Conservation (phyloP, 1,140 invertebrate genomes). For the Goniozus legneri region DNA sequence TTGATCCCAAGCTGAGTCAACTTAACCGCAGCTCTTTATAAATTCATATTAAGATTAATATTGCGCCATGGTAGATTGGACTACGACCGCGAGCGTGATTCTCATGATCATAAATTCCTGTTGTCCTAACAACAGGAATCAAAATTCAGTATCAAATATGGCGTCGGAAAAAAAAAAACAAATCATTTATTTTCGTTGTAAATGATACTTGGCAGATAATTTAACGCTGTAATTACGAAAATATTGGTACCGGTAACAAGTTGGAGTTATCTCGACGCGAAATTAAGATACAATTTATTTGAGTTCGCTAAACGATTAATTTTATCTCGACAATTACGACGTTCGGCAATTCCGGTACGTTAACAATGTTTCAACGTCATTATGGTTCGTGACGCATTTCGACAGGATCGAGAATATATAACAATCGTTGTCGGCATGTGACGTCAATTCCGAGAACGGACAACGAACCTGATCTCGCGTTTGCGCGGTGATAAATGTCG, state of each 20-base stretch:
- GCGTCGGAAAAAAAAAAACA: neutral
- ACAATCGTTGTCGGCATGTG: slow-evolving; percentile 20
- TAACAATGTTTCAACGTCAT: slow-evolving; percentile 12
- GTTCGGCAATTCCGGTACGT: neutral
- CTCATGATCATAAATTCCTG: slow-evolving; percentile 21
- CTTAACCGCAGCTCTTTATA: slow-evolving; percentile 17
- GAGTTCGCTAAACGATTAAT: too few species aligned
- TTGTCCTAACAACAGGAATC: slow-evolving; percentile 18
- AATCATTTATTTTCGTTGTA: neutral
- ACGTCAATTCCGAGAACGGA: slow-evolving; percentile 23
- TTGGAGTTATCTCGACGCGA: neutral
- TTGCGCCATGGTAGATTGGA: slow-evolving; percentile 19
- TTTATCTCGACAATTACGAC: too few species aligned
- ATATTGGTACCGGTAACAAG: neutral
- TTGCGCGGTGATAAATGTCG: slow-evolving; percentile 16
- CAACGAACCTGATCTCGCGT: slow-evolving; percentile 27
- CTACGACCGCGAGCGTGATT: slow-evolving; percentile 15
- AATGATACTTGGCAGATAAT: neutral
- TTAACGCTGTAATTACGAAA: neutral
- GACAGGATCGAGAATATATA: slow-evolving; percentile 20
- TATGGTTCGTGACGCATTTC: slow-evolving; percentile 18
- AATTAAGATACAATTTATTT: too few species aligned
- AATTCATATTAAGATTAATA: slow-evolving; percentile 33
- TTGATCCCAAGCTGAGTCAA: slow-evolving; percentile 27
- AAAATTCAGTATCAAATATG: neutral